Percentiles rank a stretch among this genome's conserved stretches.
Evolutionary conservation across 2,113 vertebrate genomes (phyloP).

Genomic region (Heterocephalus glaber): DNA sequence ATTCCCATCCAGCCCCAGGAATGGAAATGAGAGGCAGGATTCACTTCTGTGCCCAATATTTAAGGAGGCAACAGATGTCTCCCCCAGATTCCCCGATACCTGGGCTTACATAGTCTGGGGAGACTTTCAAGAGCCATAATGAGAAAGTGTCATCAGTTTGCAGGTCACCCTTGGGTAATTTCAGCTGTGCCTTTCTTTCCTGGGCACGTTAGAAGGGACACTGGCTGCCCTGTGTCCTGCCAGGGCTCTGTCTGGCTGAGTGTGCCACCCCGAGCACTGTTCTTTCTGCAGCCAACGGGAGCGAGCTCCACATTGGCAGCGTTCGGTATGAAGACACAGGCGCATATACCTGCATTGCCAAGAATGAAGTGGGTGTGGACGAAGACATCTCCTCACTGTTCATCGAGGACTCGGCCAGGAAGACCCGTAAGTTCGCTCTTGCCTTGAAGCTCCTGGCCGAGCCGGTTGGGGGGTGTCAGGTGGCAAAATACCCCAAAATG

Average conservation of each 20-base stretch:
- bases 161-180: background rate
- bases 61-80: background rate
- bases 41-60: constrained; percentile 36
- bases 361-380: constrained; percentile 96
- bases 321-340: constrained; percentile 98
- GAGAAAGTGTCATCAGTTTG: background rate
- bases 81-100: background rate
- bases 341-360: constrained; percentile 98
- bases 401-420: constrained; percentile 96
- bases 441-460: background rate
- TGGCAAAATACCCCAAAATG: background rate
- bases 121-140: background rate
- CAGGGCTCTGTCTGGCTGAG: background rate
- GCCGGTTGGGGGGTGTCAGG: no score
- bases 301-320: constrained; percentile 93
- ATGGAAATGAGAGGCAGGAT: background rate
- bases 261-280: background rate
- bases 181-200: background rate
- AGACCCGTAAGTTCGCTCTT: constrained; percentile 90
- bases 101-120: background rate
- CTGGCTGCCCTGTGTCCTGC: background rate
- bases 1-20: background rate
- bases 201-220: background rate
- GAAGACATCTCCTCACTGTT: constrained; percentile 98
- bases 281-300: constrained; percentile 91